Percentiles rank a stretch among this genome's conserved stretches.
Evolutionary conservation across 1,140 invertebrate species (phyloP).

Genomic region (Panagrolaimus sp.): DNA sequence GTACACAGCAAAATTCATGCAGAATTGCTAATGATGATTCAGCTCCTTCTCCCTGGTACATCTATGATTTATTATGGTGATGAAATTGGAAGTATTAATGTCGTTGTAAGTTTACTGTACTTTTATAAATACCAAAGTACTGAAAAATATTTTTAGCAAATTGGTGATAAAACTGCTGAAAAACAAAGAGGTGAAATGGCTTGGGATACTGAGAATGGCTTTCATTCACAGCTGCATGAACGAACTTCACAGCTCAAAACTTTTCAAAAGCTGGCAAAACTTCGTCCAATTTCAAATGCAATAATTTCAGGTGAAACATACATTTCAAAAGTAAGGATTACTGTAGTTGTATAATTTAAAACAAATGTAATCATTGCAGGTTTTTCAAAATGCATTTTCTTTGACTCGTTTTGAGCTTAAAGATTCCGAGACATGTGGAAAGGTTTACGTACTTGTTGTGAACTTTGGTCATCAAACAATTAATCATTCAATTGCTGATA

Average conservation of each 20-base stretch:
- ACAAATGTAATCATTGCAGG: no score
- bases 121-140: conserved; percentile 14
- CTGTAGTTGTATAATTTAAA: no score
- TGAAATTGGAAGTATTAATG: conserved; percentile 24
- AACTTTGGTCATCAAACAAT: conserved; percentile 16
- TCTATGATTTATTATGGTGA: conserved; percentile 44
- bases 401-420: conserved; percentile 19
- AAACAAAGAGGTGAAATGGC: conserved; percentile 16
- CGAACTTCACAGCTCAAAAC: not conserved
- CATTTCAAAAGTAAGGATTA: conserved; percentile 14
- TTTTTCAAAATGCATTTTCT: conserved; percentile 11
- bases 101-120: conserved; percentile 15
- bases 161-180: conserved; percentile 6
- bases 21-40: conserved; percentile 36
- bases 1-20: conserved; percentile 28
- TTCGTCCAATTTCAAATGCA: not conserved
- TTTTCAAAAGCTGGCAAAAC: not conserved
- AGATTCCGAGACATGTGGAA: not conserved
- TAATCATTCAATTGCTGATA: not conserved
- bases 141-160: conserved; percentile 6
- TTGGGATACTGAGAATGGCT: no score
- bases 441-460: conserved; percentile 13
- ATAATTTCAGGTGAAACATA: conserved; percentile 5
- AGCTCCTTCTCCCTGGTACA: conserved; percentile 38
- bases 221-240: no score